Base-by-base conservation (phyloP, 2,888 invertebrate species). In the Mesoligia furuncula region DNA sequence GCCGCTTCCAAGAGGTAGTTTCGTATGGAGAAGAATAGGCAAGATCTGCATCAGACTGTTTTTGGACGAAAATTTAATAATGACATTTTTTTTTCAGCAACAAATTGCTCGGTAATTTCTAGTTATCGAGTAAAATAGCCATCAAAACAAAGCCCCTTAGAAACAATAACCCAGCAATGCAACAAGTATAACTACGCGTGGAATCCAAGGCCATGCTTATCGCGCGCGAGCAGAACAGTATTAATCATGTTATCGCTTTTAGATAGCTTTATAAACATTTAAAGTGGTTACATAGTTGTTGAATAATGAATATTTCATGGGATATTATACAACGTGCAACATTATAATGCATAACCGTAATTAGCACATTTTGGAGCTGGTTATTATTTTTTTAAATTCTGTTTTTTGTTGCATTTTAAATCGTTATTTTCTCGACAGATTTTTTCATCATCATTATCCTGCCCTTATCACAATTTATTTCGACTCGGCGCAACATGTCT, bases 201-300 rank as follows among this genome's bases (percentile, higher is more conserved):
- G 80, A 81, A 87, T 79, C 87, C 92, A 92, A 92, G 92, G 92
- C 89, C 90, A 75, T 51, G 75, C 83, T 88, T 91, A 91, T 90
- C 90, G 87, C 68, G 48, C 88, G 87, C 90, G 87, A 78, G 90
- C 83, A 78, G 83, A 87, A 88, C 80, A 66, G 39, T 85, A 90
- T 90, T 91, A 89, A 92, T 90, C 87, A 87, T 88, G 80, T 88
- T 86, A 88, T 89, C 81, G 84, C 77, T 77, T 82, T 74, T 75
- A 72, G 84, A 80, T 77, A 84, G 57, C 73, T 81, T 80, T 78
- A 72, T 81, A 73, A 73, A 74, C 79, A 84, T 84, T 80, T 80
- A 20, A 80, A 71, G 61, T 67, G 69, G 62, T 27, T 75, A 62
- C 68, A 62, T 65, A 68, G 48, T 69, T 59, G 51, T 75, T 80